Conservation (phyloP, 2,113 vertebrate genomes). For the Notarius quadriscutis region DNA sequence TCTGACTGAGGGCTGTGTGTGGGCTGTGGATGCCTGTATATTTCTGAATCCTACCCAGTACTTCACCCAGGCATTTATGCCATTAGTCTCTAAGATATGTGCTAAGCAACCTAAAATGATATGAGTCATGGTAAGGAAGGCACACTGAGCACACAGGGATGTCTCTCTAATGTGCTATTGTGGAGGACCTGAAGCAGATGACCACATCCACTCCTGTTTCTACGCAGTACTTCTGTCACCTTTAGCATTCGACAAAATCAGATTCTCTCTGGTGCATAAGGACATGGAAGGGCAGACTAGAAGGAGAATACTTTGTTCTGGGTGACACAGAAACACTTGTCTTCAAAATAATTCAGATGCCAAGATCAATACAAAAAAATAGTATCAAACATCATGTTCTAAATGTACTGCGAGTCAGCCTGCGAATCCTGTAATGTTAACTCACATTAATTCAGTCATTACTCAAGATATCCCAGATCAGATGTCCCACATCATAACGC, state of each 20-base stretch:
- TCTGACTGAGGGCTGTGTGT: conserved; percentile 20
- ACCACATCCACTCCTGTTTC: conserved; percentile 15
- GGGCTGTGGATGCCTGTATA: neutral
- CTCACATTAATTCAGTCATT: neutral
- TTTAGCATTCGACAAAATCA: neutral
- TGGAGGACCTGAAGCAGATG: neutral
- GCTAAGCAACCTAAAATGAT: conserved; percentile 8
- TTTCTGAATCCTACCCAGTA: neutral
- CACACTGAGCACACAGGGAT: conserved; percentile 10
- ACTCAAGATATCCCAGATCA: neutral
- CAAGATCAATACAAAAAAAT: neutral
- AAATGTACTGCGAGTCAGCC: neutral
- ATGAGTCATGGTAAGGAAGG: conserved; percentile 50
- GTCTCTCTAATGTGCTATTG: neutral
- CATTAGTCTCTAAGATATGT: conserved; percentile 14
- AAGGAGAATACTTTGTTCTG: neutral
- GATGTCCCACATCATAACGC: neutral
- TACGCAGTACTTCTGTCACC: conserved; percentile 1
- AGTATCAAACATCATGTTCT: neutral
- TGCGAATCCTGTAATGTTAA: neutral
- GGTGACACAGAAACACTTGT: neutral
- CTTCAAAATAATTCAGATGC: neutral
- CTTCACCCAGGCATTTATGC: conserved; percentile 12
- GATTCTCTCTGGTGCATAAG: neutral
- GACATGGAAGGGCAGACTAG: neutral